phyloP scores from a whole-genome alignment of 2,113 vertebrate genomes.

The Platycercus adscitus region DNA sequence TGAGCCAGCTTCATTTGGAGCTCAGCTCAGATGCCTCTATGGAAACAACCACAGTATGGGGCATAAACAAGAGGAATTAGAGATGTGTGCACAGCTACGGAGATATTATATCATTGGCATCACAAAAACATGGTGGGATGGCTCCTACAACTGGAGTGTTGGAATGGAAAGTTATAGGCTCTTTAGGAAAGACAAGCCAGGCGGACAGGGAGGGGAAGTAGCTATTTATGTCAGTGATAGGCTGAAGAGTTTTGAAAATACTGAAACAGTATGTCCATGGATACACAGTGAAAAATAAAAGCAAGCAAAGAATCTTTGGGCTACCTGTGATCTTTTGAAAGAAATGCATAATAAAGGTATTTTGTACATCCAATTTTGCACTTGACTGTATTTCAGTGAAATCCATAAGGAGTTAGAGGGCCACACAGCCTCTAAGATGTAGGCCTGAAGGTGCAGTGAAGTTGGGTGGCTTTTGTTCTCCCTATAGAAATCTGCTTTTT shows the following conservation, averaged over 20 bases:
- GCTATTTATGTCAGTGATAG: neutral
- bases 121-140: neutral
- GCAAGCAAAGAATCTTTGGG: neutral
- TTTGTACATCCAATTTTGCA: neutral
- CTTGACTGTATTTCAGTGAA: neutral
- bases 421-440: rapidly evolving
- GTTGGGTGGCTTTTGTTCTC: neutral
- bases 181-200: neutral
- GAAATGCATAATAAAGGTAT: neutral
- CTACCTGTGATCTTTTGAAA: neutral
- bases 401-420: neutral
- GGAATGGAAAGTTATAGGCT: neutral
- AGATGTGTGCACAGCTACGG: no score
- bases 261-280: neutral
- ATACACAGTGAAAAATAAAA: neutral
- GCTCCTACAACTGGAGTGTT: neutral
- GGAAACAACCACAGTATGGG: no score
- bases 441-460: neutral
- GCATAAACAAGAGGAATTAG: no score
- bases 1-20: no score
- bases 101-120: neutral
- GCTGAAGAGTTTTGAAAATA: neutral
- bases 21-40: no score
- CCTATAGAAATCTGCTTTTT: neutral
- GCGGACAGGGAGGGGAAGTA: neutral